Evolutionary conservation across 2,113 vertebrate genomes (phyloP).

Genomic region (Psophia crepitans): DNA sequence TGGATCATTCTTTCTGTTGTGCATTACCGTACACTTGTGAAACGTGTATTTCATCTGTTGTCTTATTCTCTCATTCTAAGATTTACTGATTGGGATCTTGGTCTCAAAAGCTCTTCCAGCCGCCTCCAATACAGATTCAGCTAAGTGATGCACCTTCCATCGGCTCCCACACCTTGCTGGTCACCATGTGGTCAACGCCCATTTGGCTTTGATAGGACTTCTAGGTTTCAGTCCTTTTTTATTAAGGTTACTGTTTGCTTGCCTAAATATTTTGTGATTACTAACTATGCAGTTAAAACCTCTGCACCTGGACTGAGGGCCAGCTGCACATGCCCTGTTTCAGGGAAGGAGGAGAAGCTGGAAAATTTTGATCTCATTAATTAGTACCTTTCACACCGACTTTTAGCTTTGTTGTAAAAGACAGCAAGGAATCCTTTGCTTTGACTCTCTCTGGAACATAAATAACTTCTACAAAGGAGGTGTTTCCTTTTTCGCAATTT

Average conservation of each 20-base stretch:
- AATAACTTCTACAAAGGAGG: neutral
- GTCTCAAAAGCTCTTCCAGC: neutral
- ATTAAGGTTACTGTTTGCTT: neutral
- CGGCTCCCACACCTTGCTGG: accelerated
- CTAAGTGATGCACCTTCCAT: neutral
- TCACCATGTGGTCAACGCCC: neutral
- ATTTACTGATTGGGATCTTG: neutral
- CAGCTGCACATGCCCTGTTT: neutral
- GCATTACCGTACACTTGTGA: neutral
- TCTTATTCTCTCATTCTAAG: accelerated
- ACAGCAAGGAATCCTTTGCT: neutral
- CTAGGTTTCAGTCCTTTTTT: neutral
- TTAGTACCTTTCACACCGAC: neutral
- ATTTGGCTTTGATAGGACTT: neutral
- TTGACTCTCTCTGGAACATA: neutral
- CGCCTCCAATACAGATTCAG: accelerated
- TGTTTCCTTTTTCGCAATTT: conserved; percentile 28
- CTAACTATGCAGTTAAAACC: neutral
- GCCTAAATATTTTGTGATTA: neutral
- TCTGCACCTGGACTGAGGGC: neutral
- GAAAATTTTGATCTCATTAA: conserved; percentile 2
- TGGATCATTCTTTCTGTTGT: neutral
- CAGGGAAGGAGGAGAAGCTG: neutral
- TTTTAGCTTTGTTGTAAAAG: neutral
- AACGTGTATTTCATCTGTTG: neutral